phyloP scores from a whole-genome alignment of 2,113 vertebrate species.

The Hepsetus odoe region DNA sequence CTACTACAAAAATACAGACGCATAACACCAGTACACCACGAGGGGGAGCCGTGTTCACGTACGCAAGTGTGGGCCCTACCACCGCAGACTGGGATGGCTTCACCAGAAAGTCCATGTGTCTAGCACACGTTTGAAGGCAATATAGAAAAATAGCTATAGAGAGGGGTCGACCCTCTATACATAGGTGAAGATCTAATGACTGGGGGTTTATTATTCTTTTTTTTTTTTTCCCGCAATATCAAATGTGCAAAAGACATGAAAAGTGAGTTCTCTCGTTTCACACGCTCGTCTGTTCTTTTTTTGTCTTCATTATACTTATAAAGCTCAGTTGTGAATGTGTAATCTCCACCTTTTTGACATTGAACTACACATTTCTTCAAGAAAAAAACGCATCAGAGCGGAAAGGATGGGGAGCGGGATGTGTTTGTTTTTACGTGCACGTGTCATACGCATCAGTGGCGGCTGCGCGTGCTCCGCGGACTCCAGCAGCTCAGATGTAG shows the following conservation, averaged over 20 bases:
- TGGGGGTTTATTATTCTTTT: conserved; percentile 69
- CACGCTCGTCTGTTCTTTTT: conserved; percentile 32
- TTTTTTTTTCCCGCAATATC: conserved; percentile 52
- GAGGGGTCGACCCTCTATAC: conserved; percentile 29
- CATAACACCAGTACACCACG: conserved; percentile 79
- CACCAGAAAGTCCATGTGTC: conserved; percentile 84
- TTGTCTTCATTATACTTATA: conserved; percentile 83
- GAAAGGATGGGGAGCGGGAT: background rate
- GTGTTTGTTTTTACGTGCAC: background rate
- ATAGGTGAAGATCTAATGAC: conserved; percentile 80
- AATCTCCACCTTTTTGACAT: conserved; percentile 5
- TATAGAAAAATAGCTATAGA: conserved; percentile 85
- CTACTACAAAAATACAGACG: conserved; percentile 74
- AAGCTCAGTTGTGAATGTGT: conserved; percentile 60
- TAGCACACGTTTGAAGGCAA: conserved; percentile 94
- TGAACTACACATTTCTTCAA: conserved; percentile 71
- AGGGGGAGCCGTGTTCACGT: conserved; percentile 77
- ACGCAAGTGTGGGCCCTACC: conserved; percentile 82
- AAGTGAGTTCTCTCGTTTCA: conserved; percentile 70
- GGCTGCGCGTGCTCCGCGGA: background rate
- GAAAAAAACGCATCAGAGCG: background rate
- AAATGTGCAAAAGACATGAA: conserved; percentile 95
- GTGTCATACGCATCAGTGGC: conserved; percentile 17
- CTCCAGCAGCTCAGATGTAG: conserved; percentile 84
- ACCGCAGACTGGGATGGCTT: conserved; percentile 92